Base-by-base conservation (phyloP, 2,888 invertebrate genomes). In the Elysia crispata region DNA sequence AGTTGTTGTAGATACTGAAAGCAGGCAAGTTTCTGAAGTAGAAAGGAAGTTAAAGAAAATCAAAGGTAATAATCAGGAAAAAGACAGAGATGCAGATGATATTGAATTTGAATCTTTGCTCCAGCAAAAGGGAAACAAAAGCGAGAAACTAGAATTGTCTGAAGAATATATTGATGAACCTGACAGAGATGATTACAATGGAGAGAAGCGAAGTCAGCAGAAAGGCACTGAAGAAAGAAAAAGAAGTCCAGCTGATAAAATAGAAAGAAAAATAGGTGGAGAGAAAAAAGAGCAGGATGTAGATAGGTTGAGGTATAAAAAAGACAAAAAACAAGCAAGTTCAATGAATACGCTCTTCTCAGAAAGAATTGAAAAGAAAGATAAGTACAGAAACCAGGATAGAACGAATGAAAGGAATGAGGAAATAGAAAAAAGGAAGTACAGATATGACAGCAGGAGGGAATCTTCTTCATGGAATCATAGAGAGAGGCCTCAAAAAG, bases 31-130 rank as follows among this genome's bases (percentile, higher is more conserved):
- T 77, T 57, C 78, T 74, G 77, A 69, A 66, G 72, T 75, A 67
- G 81, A 79, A 23, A 81, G 67, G 66, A 25, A 64, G 69, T 25
- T 25, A 77, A 69, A 30, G 81, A 78, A 25, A 80, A 78, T 33
- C 62, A 81, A 67, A 78, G 66, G 41, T 81, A 74, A 1, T 69
- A 80, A 76, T 20, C 67, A 74, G 64, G 77, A 76, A 28, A 66
- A 72, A 76, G 82, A 77, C 50, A 67, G 33, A 64, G 49, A n/a
- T 41, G 60, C 41, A 69, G 64, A 28, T n/a, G n/a, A n/a, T 28
- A 49, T 73, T 64, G 60, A 76, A 70, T 76, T 30, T 33, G 60
- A 31, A 70, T n/a, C n/a, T n/a, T n/a, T n/a, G n/a, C n/a, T n/a
- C n/a, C n/a, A n/a, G n/a, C n/a, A n/a, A n/a, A n/a, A n/a, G n/a